Evolutionary conservation across 2,888 invertebrate genomes (phyloP), one percentile per base, ranked within the genome.

Genomic region (Beris chalybata): DNA sequence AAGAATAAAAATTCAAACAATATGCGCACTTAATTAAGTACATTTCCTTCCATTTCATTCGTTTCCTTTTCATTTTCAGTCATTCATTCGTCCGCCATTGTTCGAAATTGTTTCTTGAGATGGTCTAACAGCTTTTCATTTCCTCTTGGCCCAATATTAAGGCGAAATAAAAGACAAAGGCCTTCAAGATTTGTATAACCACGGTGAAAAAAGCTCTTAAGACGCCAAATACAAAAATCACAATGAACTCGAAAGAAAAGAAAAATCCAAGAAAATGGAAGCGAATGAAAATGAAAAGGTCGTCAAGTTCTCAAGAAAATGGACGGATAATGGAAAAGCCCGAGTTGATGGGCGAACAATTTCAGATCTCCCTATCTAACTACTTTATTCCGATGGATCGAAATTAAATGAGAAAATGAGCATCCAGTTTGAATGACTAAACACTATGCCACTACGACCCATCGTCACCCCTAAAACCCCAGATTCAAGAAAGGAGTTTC

Each of bases 71-170:
- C 44, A 45, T 54, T 57, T 68, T 48, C 29, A 54, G 5, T 48
- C 48, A 53, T 66, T 64, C 50, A 57, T 57, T 52, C 52, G 31
- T 30, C 52, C 22, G 52, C 31, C 66, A 64, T 69, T 69, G 66
- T 69, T 64, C 31, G 50, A 45, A 64, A 59, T 59, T 52, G 64
- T 54, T 66, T 66, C 64, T 59, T 69, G 53, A 66, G 64, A 66
- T 50, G 64, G 54, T 29, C 69, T 66, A 69, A 69, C 69, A 69
- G 66, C 64, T 69, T 69, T 66, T 50, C 64, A 64, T 52, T 66
- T 66, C 64, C 66, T 58, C 59, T 31, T 30, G 29, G 4, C 13
- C 15, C 48, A 22, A 47, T 53, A 45, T 47, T 47, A 64, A 64
- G 47, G 53, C 38, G 4, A 55, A 43, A 44, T 50, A 52, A 65